phyloP scores from a whole-genome alignment of 2,797 vertebrate species.

The Myotis myotis region DNA sequence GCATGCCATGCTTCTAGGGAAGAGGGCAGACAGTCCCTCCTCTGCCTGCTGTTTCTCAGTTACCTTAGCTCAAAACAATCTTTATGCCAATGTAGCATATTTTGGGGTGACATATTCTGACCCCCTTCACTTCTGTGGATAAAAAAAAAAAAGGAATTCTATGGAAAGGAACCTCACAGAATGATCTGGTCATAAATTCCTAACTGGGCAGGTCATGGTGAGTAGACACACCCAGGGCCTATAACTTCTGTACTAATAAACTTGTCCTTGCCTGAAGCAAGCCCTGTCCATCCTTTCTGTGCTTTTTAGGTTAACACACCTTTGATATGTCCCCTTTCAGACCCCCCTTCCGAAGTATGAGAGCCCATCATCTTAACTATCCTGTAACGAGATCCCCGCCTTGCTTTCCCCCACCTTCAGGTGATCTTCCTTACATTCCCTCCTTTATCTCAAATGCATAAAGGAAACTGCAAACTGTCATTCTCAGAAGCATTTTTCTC shows the following conservation, averaged over 20 bases:
- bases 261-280: neutral
- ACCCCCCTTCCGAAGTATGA: neutral
- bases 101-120: neutral
- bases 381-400: neutral
- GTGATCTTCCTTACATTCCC: neutral
- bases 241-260: neutral
- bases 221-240: neutral
- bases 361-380: neutral
- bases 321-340: neutral
- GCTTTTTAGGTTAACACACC: neutral
- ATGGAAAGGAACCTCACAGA: neutral
- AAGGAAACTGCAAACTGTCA: neutral
- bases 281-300: neutral
- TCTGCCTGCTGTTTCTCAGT: neutral
- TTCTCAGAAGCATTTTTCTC: neutral
- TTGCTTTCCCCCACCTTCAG: neutral
- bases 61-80: constrained; percentile 2
- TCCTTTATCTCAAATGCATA: neutral
- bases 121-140: neutral
- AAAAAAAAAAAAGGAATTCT: neutral
- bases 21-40: neutral
- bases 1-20: neutral
- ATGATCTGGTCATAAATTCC: neutral
- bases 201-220: neutral
- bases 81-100: neutral